Base-by-base conservation (phyloP, 2,888 invertebrate species). In the Lydus trimaculatus region DNA sequence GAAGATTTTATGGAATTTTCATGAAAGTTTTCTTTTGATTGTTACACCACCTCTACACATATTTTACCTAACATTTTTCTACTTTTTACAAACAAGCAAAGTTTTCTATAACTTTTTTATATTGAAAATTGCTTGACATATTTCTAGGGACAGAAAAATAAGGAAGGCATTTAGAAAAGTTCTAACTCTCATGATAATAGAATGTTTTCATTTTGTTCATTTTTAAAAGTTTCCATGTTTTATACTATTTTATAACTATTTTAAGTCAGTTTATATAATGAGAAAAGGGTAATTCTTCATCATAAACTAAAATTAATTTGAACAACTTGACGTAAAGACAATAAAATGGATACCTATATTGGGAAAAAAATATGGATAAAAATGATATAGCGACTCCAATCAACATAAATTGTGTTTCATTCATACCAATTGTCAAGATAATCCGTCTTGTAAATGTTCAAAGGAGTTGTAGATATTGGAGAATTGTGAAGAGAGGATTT, bases 81-180 rank as follows among this genome's bases (percentile, higher is more conserved):
- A 65, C 63, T 43, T 65, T 65, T 65, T 31, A 58, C 68, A 61
- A 69, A 61, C 61, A 69, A 69, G 65, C 60, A 56, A 69, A 69
- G 69, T 69, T 69, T 69, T 43, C 65, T 61, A 36, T 52, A 65
- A 65, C 65, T 60, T 65, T 60, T 25, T 28, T 61, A 65, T 63
- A 69, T 65, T 48, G 48, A 48, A 48, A 48, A 48, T 23, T 48
- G 20, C 20, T 48, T 48, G 48, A 48, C 13, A 48, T 48, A 48
- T 48, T 23, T 48, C 48, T 48, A 20, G 20, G 20, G 20, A 48
- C 20, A 23, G 48, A 20, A 48, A 48, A 48, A 48, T 3, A 20
- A 20, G 48, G 20, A 20, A 8, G 48, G 48, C 48, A 48, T 48
- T 48, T 48, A 17, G 48, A 23, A 48, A 48, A 48, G 48, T 48